These are phyloP conservation scores for Limonius californicus DNA, from an alignment of 1,140 invertebrate genomes.

Conservation along the genomic window DNA sequence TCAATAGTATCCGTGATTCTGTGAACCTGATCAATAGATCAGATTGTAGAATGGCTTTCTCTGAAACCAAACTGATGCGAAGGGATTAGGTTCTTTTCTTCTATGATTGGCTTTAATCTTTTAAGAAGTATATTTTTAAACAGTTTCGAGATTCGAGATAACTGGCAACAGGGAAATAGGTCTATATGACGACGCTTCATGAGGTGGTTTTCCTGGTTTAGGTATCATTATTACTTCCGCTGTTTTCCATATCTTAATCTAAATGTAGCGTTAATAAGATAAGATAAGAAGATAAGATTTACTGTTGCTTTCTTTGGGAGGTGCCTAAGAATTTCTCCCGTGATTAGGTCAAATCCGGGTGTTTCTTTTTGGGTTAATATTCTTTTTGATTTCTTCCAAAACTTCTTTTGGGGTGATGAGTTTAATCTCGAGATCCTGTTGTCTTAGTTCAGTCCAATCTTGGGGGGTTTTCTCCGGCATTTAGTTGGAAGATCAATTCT, in stretches of 20 bases:
- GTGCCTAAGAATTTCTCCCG: slow-evolving; percentile 12
- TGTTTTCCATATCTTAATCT: slow-evolving; percentile 39
- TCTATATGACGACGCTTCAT: slow-evolving; percentile 36
- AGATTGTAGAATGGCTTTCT: slow-evolving; percentile 19
- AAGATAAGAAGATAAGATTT: slow-evolving; percentile 8
- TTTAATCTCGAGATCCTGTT: neutral
- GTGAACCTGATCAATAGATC: slow-evolving; percentile 16
- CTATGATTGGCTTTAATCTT: slow-evolving; percentile 31
- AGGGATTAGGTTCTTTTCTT: slow-evolving; percentile 6
- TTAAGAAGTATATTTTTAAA: slow-evolving; percentile 42
- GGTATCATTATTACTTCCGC: slow-evolving; percentile 40
- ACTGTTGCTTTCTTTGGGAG: slow-evolving; percentile 23
- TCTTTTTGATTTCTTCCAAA: slow-evolving; percentile 1
- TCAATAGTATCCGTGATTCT: slow-evolving; percentile 21
- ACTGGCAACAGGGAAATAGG: slow-evolving; percentile 41
- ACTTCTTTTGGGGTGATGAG: neutral
- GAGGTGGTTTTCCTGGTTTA: slow-evolving; percentile 38
- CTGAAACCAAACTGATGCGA: slow-evolving; percentile 18
- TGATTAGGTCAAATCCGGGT: slow-evolving; percentile 36
- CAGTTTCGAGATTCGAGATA: slow-evolving; percentile 35
- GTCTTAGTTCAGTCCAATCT: no score
- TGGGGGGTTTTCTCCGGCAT: neutral
- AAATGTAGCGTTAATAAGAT: slow-evolving; percentile 23
- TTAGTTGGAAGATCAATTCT: neutral
- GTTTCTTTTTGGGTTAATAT: slow-evolving; percentile 29